A percentile compares a stretch with the other conserved stretches of the same genome.
Conservation (phyloP, 2,113 vertebrate genomes). For the Hippopotamus amphibius region DNA sequence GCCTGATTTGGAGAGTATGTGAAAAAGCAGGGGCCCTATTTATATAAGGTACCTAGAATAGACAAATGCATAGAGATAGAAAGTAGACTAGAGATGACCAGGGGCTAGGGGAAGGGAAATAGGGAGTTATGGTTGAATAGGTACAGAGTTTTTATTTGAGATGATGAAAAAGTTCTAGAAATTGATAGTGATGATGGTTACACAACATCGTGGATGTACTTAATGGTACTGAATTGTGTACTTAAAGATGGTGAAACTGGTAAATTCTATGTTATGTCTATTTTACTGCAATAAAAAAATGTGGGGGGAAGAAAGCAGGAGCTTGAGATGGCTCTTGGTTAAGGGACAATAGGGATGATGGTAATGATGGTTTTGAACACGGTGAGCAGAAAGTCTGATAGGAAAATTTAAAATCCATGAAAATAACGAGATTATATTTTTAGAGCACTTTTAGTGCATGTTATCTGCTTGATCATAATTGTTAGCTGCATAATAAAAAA, state of each 20-base stretch:
- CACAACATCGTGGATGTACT: neutral
- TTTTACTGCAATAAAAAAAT: conserved; percentile 20
- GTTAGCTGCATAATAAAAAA: conserved; percentile 49
- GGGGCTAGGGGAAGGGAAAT: neutral
- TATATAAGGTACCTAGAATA: neutral
- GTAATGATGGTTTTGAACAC: neutral
- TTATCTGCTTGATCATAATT: conserved; percentile 48
- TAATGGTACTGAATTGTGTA: neutral
- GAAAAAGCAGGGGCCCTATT: neutral
- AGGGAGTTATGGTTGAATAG: neutral
- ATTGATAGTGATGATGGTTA: neutral
- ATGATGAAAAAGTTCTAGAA: neutral
- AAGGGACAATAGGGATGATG: neutral
- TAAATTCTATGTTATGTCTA: conserved; percentile 1
- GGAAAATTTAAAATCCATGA: conserved; percentile 45
- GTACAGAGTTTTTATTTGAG: neutral
- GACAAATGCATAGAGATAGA: neutral
- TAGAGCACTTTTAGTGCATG: conserved; percentile 9
- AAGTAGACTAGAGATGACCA: neutral
- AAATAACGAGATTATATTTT: conserved; percentile 55
- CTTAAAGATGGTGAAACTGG: neutral
- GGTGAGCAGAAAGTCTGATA: neutral
- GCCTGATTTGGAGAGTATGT: neutral
- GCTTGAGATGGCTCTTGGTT: neutral
- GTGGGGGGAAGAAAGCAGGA: neutral